Conservation (phyloP, 2,888 invertebrate species). For the Stenolophus ochropezus region DNA sequence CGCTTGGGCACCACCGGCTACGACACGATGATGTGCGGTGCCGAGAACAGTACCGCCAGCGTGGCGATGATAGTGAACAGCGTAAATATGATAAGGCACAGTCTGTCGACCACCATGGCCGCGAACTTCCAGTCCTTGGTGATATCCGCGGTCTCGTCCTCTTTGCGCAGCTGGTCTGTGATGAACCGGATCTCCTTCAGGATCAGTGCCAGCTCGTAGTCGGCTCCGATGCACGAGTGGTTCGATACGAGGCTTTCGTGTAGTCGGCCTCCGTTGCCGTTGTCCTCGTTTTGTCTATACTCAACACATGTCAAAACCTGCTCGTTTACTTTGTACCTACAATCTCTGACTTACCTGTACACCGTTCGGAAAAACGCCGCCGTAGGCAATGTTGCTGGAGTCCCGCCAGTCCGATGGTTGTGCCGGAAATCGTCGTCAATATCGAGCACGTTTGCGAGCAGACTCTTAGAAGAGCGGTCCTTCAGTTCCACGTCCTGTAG, state of each 20-base stretch:
- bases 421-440: conserved; percentile 97
- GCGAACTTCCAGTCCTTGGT: conserved; percentile 99
- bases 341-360: conserved; percentile 78
- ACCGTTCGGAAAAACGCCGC: conserved; percentile 83
- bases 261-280: conserved; percentile 80
- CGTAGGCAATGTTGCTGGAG: conserved; percentile 76
- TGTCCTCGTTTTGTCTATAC: conserved; percentile 73
- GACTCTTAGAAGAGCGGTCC: conserved; percentile 90
- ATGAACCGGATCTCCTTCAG: conserved; percentile 95
- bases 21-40: conserved; percentile 96
- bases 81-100: conserved; percentile 99
- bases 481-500: conserved; percentile 72
- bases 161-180: conserved; percentile 94
- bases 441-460: conserved; percentile 96
- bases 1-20: conserved; percentile 77
- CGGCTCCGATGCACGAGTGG: conserved; percentile 92
- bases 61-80: conserved; percentile 98
- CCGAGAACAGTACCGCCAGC: conserved; percentile 96
- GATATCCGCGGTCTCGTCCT: conserved; percentile 94
- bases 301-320: conserved; percentile 2
- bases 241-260: conserved; percentile 84
- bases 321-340: too few species aligned
- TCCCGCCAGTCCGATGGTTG: conserved; percentile 81
- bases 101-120: conserved; percentile 99
- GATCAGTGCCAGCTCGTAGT: conserved; percentile 95